Evolutionary conservation across 2,113 vertebrate genomes (phyloP).

Genomic region (Sclerurus mexicanus): DNA sequence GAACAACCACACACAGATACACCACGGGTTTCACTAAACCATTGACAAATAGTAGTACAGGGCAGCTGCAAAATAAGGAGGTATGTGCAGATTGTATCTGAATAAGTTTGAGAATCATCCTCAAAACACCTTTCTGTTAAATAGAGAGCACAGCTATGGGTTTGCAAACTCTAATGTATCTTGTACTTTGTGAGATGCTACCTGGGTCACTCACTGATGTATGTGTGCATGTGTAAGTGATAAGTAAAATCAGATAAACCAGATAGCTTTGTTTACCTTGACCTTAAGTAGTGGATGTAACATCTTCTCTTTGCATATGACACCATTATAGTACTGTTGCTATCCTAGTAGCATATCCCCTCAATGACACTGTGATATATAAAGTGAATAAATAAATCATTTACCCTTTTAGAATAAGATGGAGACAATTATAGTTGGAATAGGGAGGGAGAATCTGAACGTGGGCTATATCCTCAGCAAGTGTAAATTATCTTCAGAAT

Average conservation of each 20-base stretch:
- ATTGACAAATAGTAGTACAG: not conserved
- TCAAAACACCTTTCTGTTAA: not conserved
- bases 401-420: not conserved
- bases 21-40: not conserved
- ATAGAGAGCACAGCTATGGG: not conserved
- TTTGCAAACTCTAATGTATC: not conserved
- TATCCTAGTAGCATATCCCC: not conserved
- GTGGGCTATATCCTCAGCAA: not conserved
- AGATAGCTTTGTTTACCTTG: not conserved
- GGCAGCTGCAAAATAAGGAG: not conserved
- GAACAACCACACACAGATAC: not conserved
- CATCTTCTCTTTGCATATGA: not conserved
- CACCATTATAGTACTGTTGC: not conserved
- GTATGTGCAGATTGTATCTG: not conserved
- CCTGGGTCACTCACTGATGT: not conserved
- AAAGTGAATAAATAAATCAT: not conserved
- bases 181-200: not conserved
- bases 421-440: not conserved
- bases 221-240: not conserved
- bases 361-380: not conserved
- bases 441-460: not conserved
- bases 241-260: constrained; percentile 6
- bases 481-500: not conserved
- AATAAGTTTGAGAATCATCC: not conserved
- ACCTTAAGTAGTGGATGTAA: not conserved